phyloP scores from a whole-genome alignment of 2,113 vertebrate species.

The Nannobrachium achirus region DNA sequence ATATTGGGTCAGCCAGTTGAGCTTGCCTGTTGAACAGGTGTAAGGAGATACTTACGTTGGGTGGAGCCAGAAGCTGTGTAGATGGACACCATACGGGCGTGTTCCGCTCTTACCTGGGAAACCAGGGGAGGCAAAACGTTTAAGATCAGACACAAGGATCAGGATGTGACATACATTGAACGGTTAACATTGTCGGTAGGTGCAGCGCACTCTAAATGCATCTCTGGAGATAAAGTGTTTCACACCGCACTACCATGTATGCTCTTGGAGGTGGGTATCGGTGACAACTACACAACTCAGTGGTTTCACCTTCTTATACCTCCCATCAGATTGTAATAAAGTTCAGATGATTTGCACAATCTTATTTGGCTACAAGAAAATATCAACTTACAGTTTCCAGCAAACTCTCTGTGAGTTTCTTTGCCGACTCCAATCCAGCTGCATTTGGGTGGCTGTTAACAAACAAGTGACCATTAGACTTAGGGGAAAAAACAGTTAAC shows the following conservation, averaged over 20 bases:
- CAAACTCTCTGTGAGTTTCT: constrained; percentile 94
- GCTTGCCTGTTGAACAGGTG: constrained; percentile 14
- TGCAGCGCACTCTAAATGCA: constrained; percentile 64
- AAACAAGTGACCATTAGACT: constrained; percentile 29
- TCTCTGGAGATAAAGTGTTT: constrained; percentile 70
- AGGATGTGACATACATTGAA: not conserved
- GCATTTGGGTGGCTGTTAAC: constrained; percentile 91
- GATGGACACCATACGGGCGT: constrained; percentile 56
- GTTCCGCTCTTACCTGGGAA: constrained; percentile 75
- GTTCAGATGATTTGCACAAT: not conserved
- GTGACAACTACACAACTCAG: constrained; percentile 64
- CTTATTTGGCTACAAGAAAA: not conserved
- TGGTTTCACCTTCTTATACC: constrained; percentile 77
- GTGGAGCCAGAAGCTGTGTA: constrained; percentile 77
- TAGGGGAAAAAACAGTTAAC: not conserved
- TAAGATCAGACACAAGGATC: too few relatives aligned
- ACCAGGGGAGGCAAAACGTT: not conserved
- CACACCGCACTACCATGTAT: constrained; percentile 67
- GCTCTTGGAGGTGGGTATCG: constrained; percentile 76
- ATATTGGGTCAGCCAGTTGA: constrained; percentile 36
- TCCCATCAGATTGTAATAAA: constrained; percentile 29
- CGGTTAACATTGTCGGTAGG: constrained; percentile 63
- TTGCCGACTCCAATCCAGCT: constrained; percentile 92
- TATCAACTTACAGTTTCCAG: constrained; percentile 90
- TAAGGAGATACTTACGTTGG: constrained; percentile 69